phyloP scores from a whole-genome alignment of 2,797 vertebrate genomes.

The Psittacula derbiana region DNA sequence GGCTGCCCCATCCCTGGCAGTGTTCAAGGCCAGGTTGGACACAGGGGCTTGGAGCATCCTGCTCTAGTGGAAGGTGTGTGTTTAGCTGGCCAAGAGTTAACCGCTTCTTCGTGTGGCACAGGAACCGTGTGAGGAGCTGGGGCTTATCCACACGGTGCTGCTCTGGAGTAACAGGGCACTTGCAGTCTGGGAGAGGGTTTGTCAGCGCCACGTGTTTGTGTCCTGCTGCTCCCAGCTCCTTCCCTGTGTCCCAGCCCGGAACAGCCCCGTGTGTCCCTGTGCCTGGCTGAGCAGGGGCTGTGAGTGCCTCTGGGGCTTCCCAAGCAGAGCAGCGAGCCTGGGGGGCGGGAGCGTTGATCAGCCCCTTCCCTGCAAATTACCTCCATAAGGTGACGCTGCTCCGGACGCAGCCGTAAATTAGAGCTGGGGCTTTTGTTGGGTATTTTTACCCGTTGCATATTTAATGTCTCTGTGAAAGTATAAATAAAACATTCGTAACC shows the following conservation, averaged over 20 bases:
- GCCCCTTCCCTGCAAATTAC: constrained; percentile 29
- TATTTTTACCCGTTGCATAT: constrained; percentile 44
- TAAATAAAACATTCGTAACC: constrained; percentile 74
- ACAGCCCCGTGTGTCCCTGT: neutral
- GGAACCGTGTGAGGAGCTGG: accelerated
- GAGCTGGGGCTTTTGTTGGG: neutral
- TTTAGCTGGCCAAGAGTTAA: neutral
- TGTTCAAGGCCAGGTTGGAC: neutral
- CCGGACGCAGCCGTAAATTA: constrained; percentile 18
- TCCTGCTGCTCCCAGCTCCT: neutral
- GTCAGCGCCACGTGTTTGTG: accelerated
- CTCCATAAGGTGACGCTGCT: neutral
- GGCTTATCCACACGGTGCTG: neutral
- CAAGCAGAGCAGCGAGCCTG: neutral
- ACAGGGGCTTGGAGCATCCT: neutral
- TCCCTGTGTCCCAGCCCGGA: neutral
- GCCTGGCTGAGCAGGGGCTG: accelerated
- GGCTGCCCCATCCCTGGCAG: neutral
- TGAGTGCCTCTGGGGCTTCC: neutral
- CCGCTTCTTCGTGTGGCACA: accelerated
- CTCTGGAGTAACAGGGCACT: neutral
- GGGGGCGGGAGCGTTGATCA: neutral
- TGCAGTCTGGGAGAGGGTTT: neutral
- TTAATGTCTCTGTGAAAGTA: constrained; percentile 72
- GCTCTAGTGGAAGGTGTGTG: neutral